A percentile compares a stretch with the other conserved stretches of the same genome.
Evolutionary conservation across 2,888 invertebrate species (phyloP).

Genomic region (Parnassius smintheus): DNA sequence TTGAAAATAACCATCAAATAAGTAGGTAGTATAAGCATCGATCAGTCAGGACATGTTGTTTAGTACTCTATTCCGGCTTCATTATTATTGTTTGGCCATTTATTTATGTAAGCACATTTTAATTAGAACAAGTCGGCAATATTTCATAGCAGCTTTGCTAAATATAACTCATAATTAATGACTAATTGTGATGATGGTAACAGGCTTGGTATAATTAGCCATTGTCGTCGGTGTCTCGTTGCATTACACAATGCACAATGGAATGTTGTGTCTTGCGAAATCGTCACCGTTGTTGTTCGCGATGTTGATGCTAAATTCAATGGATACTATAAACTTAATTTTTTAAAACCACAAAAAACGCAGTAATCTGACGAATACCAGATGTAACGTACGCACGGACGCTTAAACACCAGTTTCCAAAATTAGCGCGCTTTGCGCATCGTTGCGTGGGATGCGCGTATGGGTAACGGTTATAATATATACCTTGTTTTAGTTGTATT

Average conservation of each 20-base stretch:
- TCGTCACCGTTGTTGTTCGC: slow-evolving; percentile 38
- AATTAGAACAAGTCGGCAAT: no score
- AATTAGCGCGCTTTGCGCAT: slow-evolving; percentile 45
- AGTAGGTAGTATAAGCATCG: no score
- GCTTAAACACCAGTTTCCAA: slow-evolving; percentile 56
- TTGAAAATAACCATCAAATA: no score
- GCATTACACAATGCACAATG: slow-evolving; percentile 34
- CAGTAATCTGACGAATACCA: background rate
- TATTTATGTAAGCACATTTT: no score
- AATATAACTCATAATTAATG: no score
- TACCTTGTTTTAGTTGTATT: no score
- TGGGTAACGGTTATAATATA: no score
- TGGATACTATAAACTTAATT: background rate
- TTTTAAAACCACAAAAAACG: no score
- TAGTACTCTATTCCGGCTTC: no score
- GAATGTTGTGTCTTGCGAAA: slow-evolving; percentile 49
- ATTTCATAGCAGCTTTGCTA: no score
- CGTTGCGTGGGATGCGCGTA: slow-evolving; percentile 26
- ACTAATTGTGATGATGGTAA: background rate
- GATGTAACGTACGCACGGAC: slow-evolving; percentile 27
- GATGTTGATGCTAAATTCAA: slow-evolving; percentile 12
- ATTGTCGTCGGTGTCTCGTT: slow-evolving; percentile 9
- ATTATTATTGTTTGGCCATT: no score
- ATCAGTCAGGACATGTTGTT: no score
- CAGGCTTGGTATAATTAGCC: slow-evolving; percentile 8